Base-by-base conservation (phyloP, 2,888 invertebrate genomes). In the Eupithecia tripunctaria region DNA sequence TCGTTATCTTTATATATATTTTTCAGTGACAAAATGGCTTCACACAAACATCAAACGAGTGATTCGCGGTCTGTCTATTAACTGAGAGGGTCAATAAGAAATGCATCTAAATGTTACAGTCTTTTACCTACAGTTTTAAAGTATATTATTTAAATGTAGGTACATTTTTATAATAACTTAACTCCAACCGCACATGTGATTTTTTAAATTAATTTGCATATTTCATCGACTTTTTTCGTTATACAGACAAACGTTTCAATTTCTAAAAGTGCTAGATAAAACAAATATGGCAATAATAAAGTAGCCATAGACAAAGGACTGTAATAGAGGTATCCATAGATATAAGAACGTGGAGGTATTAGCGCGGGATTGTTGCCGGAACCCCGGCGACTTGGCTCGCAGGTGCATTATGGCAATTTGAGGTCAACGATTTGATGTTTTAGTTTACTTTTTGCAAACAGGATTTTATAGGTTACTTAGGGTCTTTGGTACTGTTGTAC, bases 401-500 rank as follows among this genome's bases (percentile, higher is more conserved):
- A 81, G 81, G 82, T 85, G 82, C 82, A 79, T 81, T 82, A 82
- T 83, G 81, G 68, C 75, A 72, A 75, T 75, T 64, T 72, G 63
- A 70, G 75, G 75, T 76, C 76, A 76, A 77, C 63, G 76, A 14
- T 70, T 74, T 59, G 68, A 68, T 71, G 62, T 32, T 62, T 36
- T 63, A 32, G 43, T 66, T 63, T 64, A 63, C 38, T 64, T 73
- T 74, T 74, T 71, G 15, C 59, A 18, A 73, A 67, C 67, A 66
- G 68, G 72, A 38, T 64, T 64, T 36, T 62, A 56, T 63, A 63
- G 18, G 62, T 63, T 63, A 63, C 62, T n/a, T 36, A 60, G 36
- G 65, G 43, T 43, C 66, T 66, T 47, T 66, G 6, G 41, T 27
- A 38, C 64, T 38, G 15, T 7, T 60, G 7, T 15, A 18, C 27